These are phyloP conservation scores for Catocala nupta DNA, from an alignment of 2,888 invertebrate genomes.

Conservation along the genomic window DNA sequence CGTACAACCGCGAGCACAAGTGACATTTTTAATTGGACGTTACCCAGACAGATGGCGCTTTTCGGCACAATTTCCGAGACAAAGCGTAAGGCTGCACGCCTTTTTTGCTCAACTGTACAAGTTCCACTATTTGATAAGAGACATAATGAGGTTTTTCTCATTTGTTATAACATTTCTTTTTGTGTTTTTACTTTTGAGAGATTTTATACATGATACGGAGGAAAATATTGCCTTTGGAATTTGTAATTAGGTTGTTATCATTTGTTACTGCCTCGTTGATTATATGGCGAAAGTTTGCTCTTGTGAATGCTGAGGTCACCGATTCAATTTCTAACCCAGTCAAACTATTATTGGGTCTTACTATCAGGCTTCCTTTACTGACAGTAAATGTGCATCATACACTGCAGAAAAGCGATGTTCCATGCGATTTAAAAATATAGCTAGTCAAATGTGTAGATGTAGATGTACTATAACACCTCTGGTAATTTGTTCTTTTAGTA, in stretches of 20 bases:
- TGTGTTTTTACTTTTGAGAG: conserved; percentile 19
- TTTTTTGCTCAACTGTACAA: conserved; percentile 39
- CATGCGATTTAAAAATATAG: too few species aligned
- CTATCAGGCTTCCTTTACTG: too few species aligned
- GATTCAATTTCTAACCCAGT: too few species aligned
- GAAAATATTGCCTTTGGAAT: background rate
- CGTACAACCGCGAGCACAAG: conserved; percentile 16
- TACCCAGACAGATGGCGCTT: conserved; percentile 43
- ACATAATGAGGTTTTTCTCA: conserved; percentile 44
- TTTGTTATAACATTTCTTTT: conserved; percentile 24
- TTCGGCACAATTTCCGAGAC: conserved; percentile 43
- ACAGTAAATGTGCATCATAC: too few species aligned
- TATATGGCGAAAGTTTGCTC: too few species aligned
- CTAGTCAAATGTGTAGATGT: too few species aligned
- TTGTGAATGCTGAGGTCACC: too few species aligned
- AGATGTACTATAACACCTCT: too few species aligned
- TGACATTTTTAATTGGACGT: conserved; percentile 44
- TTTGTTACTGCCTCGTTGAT: too few species aligned
- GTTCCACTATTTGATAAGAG: conserved; percentile 44
- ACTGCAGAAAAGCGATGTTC: too few species aligned
- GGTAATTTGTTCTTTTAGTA: too few species aligned
- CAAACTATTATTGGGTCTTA: too few species aligned
- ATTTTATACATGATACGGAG: background rate
- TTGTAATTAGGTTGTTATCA: background rate
- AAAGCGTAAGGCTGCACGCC: conserved; percentile 33